Base-by-base conservation (phyloP, 1,140 invertebrate genomes). In the Drosophila navojoa region DNA sequence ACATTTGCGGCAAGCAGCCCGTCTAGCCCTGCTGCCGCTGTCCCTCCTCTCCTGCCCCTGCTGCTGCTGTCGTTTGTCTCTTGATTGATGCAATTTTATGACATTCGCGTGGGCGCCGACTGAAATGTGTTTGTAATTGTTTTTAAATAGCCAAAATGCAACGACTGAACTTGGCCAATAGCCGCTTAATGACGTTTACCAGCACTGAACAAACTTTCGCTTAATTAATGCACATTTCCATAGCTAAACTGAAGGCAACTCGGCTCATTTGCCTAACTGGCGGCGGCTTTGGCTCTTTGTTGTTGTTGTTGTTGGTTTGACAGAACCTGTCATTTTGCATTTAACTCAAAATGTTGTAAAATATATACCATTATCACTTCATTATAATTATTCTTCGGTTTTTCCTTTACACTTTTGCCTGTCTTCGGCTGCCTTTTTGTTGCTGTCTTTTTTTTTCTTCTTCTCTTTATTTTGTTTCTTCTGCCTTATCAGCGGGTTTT, bases 151-250 rank as follows among this genome's bases (percentile, higher is more conserved):
- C 49, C n/a, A 22, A 57, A 60, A 45, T 22, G 15, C 45, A 49
- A 45, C 55, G 66, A 13, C 2, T 71, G 71, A 67, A 66, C 38
- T 63, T 27, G 15, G 61, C 40, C 54, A 44, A 54, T 52, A 54
- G 50, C 62, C 22, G 66, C 52, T 49, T 10, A 38, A 47, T 53
- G 22, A 10, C 67, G 63, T 71, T 81, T 64, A 60, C 32, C 15
- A 59, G 6, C 15, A 45, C 7, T 57, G 27, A 42, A 29, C 32
- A 82, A 68, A 71, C 75, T 82, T 75, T 75, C 47, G 38, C 69
- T 77, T 74, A 89, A 87, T 87, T 82, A 89, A 89, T 87, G 82
- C 82, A 82, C 63, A 87, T 82, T 79, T 79, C 79, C 73, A 63
- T 61, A 58, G 52, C 60, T 59, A 67, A 61, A 53, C 63, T 45